phyloP scores from a whole-genome alignment of 2,797 vertebrate genomes.

The Pipistrellus kuhlii region DNA sequence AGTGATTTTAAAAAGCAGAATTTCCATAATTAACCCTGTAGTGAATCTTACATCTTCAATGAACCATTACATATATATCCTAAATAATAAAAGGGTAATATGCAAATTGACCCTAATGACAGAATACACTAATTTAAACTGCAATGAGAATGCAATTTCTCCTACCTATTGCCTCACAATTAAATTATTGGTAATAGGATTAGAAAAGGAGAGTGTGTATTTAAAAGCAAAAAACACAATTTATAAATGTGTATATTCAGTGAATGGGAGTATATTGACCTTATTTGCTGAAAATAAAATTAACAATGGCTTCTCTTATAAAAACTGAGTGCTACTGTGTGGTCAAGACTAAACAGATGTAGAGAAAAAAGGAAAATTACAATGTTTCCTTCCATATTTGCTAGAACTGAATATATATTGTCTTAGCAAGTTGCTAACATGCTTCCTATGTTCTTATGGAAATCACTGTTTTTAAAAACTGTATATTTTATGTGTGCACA shows the following conservation, averaged over 20 bases:
- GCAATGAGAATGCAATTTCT: not conserved
- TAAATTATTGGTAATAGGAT: not conserved
- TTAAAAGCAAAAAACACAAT: conserved; percentile 9
- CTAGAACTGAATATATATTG: not conserved
- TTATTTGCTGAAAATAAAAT: not conserved
- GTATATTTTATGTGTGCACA: not conserved
- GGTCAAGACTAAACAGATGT: not conserved
- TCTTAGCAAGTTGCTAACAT: not conserved
- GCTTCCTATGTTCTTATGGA: not conserved
- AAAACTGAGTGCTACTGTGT: not conserved
- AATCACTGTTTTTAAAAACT: not conserved
- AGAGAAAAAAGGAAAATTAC: not conserved
- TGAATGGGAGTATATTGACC: not conserved
- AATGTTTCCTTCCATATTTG: not conserved
- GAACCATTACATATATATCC: not conserved
- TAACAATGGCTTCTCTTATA: not conserved
- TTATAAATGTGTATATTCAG: not conserved
- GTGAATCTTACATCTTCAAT: not conserved
- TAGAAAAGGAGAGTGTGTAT: not conserved
- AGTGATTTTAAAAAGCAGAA: not conserved
- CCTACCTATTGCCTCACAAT: not conserved
- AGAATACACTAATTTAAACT: not conserved
- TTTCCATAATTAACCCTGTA: not conserved
- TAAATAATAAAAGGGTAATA: no score
- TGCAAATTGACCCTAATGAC: no score